A percentile compares a stretch with the other conserved stretches of the same genome.
phyloP scores from a whole-genome alignment of 2,888 invertebrate genomes.

The Andrena bucephala region DNA sequence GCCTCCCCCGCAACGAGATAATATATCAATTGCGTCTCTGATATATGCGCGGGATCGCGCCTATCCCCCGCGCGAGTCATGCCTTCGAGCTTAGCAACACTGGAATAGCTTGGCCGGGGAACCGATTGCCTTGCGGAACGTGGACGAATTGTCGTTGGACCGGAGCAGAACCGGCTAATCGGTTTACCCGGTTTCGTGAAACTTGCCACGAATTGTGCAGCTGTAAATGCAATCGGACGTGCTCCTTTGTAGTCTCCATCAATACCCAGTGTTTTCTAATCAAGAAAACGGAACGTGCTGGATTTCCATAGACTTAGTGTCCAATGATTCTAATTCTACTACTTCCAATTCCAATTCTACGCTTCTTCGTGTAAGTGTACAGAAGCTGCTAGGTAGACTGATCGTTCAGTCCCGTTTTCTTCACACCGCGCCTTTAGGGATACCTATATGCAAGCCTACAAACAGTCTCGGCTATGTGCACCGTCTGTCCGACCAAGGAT shows the following conservation, averaged over 20 bases:
- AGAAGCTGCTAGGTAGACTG: too few relatives aligned
- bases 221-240: background rate
- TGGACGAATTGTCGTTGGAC: slow-evolving; percentile 36
- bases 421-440: too few relatives aligned
- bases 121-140: slow-evolving; percentile 28
- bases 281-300: too few relatives aligned
- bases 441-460: too few relatives aligned
- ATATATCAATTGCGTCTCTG: slow-evolving; percentile 60
- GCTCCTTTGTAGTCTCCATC: background rate
- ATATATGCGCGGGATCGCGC: slow-evolving; percentile 50
- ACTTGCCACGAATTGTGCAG: background rate
- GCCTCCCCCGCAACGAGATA: slow-evolving; percentile 35
- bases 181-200: slow-evolving; percentile 2
- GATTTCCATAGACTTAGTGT: too few relatives aligned
- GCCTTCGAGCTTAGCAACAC: slow-evolving; percentile 35
- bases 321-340: too few relatives aligned
- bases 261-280: too few relatives aligned
- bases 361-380: too few relatives aligned
- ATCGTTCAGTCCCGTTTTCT: too few relatives aligned
- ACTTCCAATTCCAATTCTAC: too few relatives aligned
- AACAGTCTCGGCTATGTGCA: too few relatives aligned
- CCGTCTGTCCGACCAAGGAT: too few relatives aligned
- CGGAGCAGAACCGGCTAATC: slow-evolving; percentile 27
- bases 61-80: slow-evolving; percentile 37
- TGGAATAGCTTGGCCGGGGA: slow-evolving; percentile 37